Evolutionary conservation across 2,888 invertebrate species (phyloP).

Genomic region (Cremastobaeus sp.): DNA sequence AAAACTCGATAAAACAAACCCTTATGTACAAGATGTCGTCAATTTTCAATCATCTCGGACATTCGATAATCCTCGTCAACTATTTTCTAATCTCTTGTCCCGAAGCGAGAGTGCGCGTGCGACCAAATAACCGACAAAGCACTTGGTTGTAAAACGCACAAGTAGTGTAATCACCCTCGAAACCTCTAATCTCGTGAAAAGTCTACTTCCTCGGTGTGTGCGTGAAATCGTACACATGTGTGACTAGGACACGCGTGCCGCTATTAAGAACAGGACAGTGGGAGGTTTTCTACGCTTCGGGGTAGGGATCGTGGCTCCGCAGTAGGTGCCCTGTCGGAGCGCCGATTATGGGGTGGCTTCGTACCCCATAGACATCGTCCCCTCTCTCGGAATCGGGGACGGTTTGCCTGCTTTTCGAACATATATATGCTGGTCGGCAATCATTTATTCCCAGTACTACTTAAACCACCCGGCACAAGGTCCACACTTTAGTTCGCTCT

Average conservation of each 20-base stretch:
- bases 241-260: constrained; percentile 70
- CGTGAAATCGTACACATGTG: neutral
- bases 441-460: constrained; percentile 74
- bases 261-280: constrained; percentile 53
- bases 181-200: constrained; percentile 76
- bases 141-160: constrained; percentile 62
- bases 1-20: neutral
- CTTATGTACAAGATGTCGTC: too few relatives aligned
- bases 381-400: constrained; percentile 63
- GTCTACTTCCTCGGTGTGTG: constrained; percentile 62
- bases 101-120: constrained; percentile 2
- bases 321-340: constrained; percentile 59
- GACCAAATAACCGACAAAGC: constrained; percentile 48
- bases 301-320: constrained; percentile 58
- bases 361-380: constrained; percentile 68
- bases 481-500: constrained; percentile 3
- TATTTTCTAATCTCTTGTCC: constrained; percentile 37
- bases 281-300: constrained; percentile 37
- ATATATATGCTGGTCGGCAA: constrained; percentile 74
- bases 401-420: constrained; percentile 43
- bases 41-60: constrained; percentile 27
- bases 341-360: constrained; percentile 74
- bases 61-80: constrained; percentile 35
- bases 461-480: constrained; percentile 69
- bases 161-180: constrained; percentile 74